Evolutionary conservation across 2,888 invertebrate genomes (phyloP).

Genomic region (Spialia ferax): DNA sequence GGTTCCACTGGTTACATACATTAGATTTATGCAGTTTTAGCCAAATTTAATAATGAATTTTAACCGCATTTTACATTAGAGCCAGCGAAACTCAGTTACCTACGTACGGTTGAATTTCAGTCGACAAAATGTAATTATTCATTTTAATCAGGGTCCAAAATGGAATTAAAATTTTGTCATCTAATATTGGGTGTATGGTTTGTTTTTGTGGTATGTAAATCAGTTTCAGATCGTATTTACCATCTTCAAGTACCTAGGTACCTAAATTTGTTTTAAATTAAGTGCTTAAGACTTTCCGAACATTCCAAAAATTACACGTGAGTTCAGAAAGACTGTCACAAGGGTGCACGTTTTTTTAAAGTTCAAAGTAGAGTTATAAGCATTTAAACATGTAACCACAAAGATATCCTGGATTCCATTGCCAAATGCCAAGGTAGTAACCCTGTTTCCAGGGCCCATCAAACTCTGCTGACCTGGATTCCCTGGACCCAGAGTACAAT

Average conservation of each 20-base stretch:
- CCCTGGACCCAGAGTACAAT: slow-evolving; percentile 52
- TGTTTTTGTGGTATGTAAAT: slow-evolving; percentile 58
- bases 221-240: too few relatives aligned
- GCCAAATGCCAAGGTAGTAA: too few relatives aligned
- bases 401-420: too few relatives aligned
- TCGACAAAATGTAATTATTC: slow-evolving; percentile 38
- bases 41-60: slow-evolving; percentile 26
- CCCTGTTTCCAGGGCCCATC: slow-evolving; percentile 53
- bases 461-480: slow-evolving; percentile 50
- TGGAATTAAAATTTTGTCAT: slow-evolving; percentile 29
- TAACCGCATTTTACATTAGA: slow-evolving; percentile 28
- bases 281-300: too few relatives aligned
- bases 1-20: neutral
- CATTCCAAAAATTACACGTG: too few relatives aligned
- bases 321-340: too few relatives aligned
- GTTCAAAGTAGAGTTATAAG: too few relatives aligned
- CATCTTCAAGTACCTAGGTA: too few relatives aligned
- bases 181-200: slow-evolving; percentile 51
- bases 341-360: too few relatives aligned
- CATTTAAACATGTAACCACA: too few relatives aligned
- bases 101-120: slow-evolving; percentile 23
- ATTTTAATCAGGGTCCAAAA: slow-evolving; percentile 36
- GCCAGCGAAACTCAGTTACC: slow-evolving; percentile 10
- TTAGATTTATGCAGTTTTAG: slow-evolving; percentile 13
- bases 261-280: too few relatives aligned